A percentile compares a stretch with the other conserved stretches of the same genome.
phyloP scores from a whole-genome alignment of 2,113 vertebrate genomes.

The Trochalopteron elliotii region DNA sequence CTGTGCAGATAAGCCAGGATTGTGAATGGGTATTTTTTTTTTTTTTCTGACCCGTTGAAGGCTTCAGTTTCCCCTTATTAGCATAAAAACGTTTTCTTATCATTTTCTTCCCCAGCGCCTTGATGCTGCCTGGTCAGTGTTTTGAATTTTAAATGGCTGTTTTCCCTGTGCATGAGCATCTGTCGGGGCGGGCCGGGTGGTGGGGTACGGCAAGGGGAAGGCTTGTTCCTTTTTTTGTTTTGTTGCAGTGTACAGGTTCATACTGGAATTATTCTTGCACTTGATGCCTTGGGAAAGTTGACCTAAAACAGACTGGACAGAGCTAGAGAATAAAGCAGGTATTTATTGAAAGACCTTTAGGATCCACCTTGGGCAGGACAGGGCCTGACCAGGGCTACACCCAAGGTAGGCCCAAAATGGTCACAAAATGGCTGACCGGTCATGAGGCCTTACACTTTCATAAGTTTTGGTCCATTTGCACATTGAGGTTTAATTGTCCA shows the following conservation, averaged over 20 bases:
- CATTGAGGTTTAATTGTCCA: not conserved
- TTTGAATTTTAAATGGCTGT: not conserved
- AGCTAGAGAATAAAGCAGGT: not conserved
- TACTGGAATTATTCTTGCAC: not conserved
- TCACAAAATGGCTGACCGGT: not conserved
- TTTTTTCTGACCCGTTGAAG: not conserved
- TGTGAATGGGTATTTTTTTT: not conserved
- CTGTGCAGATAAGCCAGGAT: not conserved
- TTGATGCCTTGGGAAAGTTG: not conserved
- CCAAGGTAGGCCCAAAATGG: not conserved
- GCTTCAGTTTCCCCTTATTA: conserved; percentile 12
- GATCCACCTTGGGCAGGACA: not conserved
- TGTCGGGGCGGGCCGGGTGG: accelerated
- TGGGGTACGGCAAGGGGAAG: not conserved
- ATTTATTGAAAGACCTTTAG: not conserved
- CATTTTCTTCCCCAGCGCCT: not conserved
- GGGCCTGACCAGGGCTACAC: not conserved
- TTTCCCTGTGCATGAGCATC: not conserved
- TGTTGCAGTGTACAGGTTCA: not conserved
- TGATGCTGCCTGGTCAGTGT: not conserved
- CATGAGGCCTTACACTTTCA: not conserved
- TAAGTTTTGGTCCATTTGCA: not conserved
- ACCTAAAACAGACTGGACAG: not conserved
- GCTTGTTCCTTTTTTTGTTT: not conserved
- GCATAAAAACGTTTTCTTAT: not conserved